Percentiles rank a stretch among this genome's conserved stretches.
Evolutionary conservation across 2,888 invertebrate genomes (phyloP).

Genomic region (Brachyptera putata): DNA sequence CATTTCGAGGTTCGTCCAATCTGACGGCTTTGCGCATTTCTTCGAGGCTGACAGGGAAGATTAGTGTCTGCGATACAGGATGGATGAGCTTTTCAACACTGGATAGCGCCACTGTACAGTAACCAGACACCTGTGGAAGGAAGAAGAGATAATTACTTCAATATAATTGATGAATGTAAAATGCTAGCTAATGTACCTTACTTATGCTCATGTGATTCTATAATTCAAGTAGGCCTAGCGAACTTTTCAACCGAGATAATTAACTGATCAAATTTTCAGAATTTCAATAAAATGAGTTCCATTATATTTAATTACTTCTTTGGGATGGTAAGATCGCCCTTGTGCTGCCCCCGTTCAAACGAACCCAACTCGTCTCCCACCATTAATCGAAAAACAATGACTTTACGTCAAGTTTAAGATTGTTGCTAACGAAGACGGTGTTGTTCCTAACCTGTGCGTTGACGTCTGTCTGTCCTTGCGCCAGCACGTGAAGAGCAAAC

Average conservation of each 20-base stretch:
- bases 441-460: conserved; percentile 11
- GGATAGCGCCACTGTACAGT: conserved; percentile 16
- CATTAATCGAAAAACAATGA: too few species aligned
- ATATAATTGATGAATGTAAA: background rate
- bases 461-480: conserved; percentile 19
- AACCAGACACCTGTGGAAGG: conserved; percentile 13
- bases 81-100: conserved; percentile 20
- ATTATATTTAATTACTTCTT: too few species aligned
- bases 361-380: too few species aligned
- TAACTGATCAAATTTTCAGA: background rate
- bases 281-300: too few species aligned
- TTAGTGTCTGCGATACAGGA: background rate
- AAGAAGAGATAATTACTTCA: background rate
- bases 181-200: background rate
- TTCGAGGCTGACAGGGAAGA: conserved; percentile 20
- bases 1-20: too few species aligned
- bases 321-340: too few species aligned
- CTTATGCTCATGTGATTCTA: background rate
- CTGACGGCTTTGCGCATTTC: background rate
- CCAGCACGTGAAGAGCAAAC: conserved; percentile 24
- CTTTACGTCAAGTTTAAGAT: too few species aligned
- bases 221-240: background rate
- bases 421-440: too few species aligned
- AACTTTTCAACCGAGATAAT: background rate
- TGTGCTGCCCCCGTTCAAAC: too few species aligned